Base-by-base conservation (phyloP, 2,888 invertebrate genomes). In the Colletes collaris region DNA sequence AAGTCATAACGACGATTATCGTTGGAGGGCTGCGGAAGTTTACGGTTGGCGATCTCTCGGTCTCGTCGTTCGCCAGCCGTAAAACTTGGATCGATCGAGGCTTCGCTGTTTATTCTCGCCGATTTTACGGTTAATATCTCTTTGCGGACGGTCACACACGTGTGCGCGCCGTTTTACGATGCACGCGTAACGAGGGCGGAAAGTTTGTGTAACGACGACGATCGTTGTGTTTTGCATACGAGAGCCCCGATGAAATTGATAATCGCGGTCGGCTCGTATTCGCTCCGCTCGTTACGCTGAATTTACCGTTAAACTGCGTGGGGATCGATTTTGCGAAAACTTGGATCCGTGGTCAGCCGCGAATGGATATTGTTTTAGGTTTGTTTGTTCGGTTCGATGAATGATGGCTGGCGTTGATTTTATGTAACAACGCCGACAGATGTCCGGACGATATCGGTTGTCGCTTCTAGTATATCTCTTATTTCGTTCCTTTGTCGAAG, bases 221-320 rank as follows among this genome's bases (percentile, higher is more conserved):
- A 53, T 69, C 49, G 37, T 63, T 19, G 58, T 3, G 37, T 40
- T 1, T 58, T 10, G 13, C 37, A 13, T 50, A 11, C 11, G 50
- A 71, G n/a, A 40, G 55, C 13, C 6, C 52, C 52, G 59, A 59
- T 59, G 27, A 59, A 64, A 72, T 72, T 72, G 59, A 64, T 76
- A 75, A 64, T 71, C 44, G 50, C 52, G 16, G 37, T 19, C 35
- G 10, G 13, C 10, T 44, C 16, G 40, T 7, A 10, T 16, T 49
- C 62, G 35, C 40, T 13, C 6, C 16, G 55, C 16, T 56, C 49
- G 62, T 71, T 74, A 37, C 46, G 27, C 50, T 53, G 37, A 67
- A 64, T 53, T 71, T n/a, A 46, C 64, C 56, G 16, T 59, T 59
- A 44, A 49, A 49, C 10, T 4, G 13, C 4, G 10, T 11, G n/a